Evolutionary conservation across 2,888 invertebrate genomes (phyloP).

Genomic region (Acronicta alni): DNA sequence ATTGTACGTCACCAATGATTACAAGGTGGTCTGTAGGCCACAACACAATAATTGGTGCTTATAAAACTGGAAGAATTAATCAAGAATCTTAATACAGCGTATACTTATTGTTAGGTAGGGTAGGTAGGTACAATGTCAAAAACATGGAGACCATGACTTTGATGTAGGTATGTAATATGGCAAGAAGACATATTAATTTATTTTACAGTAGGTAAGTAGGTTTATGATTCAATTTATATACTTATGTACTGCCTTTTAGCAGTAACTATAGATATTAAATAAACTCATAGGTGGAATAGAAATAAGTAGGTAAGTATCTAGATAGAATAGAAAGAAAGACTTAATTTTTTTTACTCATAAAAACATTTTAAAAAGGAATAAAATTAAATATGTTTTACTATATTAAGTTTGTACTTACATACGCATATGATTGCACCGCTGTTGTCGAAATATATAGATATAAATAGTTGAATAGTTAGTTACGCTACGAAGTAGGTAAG

Average conservation of each 20-base stretch:
- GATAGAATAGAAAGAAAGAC: slow-evolving; percentile 23
- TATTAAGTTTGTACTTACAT: slow-evolving; percentile 66
- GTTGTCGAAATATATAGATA: slow-evolving; percentile 70
- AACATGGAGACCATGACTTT: no score
- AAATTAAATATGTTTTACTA: slow-evolving; percentile 25
- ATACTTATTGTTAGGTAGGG: no score
- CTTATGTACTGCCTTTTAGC: no score
- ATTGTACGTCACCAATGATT: neutral
- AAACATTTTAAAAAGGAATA: slow-evolving; percentile 9
- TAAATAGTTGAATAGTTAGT: slow-evolving; percentile 37
- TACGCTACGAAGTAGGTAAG: slow-evolving; percentile 51
- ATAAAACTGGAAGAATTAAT: no score
- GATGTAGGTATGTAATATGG: no score
- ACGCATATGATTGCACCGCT: slow-evolving; percentile 70
- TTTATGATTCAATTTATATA: no score
- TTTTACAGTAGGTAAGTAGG: no score
- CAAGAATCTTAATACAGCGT: no score
- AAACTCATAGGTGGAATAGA: no score
- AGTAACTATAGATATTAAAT: no score
- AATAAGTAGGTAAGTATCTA: slow-evolving; percentile 13
- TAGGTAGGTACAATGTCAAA: no score
- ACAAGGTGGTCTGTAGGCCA: slow-evolving; percentile 10
- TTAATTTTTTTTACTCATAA: slow-evolving; percentile 17
- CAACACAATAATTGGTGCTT: slow-evolving; percentile 42
- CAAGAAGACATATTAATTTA: no score